A percentile compares a stretch with the other conserved stretches of the same genome.
Conservation (phyloP, 2,113 vertebrate genomes). For the Salvelinus fontinalis region DNA sequence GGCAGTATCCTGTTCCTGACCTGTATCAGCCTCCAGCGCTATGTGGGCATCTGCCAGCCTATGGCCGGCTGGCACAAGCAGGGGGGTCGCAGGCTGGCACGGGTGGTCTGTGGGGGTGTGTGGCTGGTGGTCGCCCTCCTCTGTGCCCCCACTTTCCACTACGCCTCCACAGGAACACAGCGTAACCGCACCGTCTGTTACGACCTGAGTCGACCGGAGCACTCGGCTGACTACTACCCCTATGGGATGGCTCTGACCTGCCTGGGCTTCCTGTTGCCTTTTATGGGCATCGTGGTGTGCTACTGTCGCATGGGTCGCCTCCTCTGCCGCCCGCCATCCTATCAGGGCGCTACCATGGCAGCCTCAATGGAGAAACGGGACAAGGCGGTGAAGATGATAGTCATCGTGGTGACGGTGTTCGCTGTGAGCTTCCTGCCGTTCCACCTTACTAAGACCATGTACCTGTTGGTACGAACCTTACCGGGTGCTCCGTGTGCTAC, state of each 20-base stretch:
- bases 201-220: constrained; percentile 82
- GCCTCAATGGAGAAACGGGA: constrained; percentile 76
- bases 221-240: constrained; percentile 81
- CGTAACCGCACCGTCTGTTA: constrained; percentile 96
- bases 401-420: constrained; percentile 85
- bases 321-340: constrained; percentile 77
- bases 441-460: constrained; percentile 92
- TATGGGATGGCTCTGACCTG: constrained; percentile 91
- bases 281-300: constrained; percentile 82
- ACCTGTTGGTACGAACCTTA: constrained; percentile 83
- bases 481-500: constrained; percentile 61
- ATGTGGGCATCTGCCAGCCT: constrained; percentile 93
- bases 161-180: constrained; percentile 85
- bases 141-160: constrained; percentile 88
- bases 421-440: constrained; percentile 94
- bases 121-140: constrained; percentile 81
- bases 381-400: constrained; percentile 87
- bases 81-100: constrained; percentile 81
- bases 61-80: constrained; percentile 85
- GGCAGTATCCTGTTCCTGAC: constrained; percentile 96
- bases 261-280: constrained; percentile 88
- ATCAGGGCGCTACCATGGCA: constrained; percentile 57
- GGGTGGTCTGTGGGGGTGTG: constrained; percentile 79
- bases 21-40: constrained; percentile 95
- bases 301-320: constrained; percentile 86